Evolutionary conservation across 2,113 vertebrate genomes (phyloP).

Genomic region (Camarhynchus parvulus): DNA sequence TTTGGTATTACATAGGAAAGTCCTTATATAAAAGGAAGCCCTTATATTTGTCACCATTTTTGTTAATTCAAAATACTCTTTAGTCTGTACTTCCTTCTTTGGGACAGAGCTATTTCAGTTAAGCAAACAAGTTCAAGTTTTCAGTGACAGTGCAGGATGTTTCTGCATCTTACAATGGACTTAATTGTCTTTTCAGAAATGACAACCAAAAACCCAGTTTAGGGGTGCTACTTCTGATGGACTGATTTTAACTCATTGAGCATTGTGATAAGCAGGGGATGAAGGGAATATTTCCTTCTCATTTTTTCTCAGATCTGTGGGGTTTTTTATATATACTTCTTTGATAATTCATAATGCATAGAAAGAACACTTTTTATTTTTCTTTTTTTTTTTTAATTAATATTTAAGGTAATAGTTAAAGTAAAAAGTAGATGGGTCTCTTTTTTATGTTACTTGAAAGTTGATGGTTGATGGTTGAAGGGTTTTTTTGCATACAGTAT

Average conservation of each 20-base stretch:
- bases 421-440: fast-evolving
- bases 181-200: background rate
- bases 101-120: background rate
- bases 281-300: background rate
- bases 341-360: background rate
- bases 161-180: background rate
- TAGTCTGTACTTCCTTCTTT: background rate
- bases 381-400: too few relatives aligned
- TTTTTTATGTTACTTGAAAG: background rate
- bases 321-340: fast-evolving
- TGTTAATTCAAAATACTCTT: background rate
- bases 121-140: background rate
- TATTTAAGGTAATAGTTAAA: background rate
- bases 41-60: background rate
- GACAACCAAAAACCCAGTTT: background rate
- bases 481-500: background rate
- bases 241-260: background rate
- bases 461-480: background rate
- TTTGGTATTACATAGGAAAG: background rate
- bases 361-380: fast-evolving
- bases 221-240: background rate
- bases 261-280: background rate
- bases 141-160: background rate
- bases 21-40: background rate
- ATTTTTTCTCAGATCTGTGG: background rate